These are phyloP conservation scores for Piaya cayana DNA, from an alignment of 2,113 vertebrate species.

Conservation along the genomic window DNA sequence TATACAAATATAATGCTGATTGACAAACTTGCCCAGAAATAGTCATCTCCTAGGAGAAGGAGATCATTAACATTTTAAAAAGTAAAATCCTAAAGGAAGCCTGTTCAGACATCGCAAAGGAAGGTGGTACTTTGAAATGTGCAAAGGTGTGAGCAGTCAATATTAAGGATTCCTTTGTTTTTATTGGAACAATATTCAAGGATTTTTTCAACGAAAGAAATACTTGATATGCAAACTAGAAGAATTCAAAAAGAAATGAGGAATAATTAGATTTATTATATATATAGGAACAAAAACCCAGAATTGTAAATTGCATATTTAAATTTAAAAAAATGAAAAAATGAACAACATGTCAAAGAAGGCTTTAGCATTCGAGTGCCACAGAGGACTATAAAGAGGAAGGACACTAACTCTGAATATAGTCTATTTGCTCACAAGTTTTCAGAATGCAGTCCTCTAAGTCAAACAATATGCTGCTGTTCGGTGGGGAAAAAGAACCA, in stretches of 20 bases:
- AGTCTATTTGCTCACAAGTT: slow-evolving; percentile 5
- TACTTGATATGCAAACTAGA: slow-evolving; percentile 60
- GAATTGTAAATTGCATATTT: slow-evolving; percentile 58
- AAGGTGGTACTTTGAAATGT: slow-evolving; percentile 54
- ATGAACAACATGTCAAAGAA: slow-evolving; percentile 10
- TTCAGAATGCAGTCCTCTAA: background rate
- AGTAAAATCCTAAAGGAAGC: slow-evolving; percentile 32
- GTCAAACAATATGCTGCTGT: background rate
- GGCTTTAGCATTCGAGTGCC: background rate
- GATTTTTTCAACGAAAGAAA: slow-evolving; percentile 6
- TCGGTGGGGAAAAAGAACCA: background rate
- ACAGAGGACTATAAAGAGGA: slow-evolving; percentile 7
- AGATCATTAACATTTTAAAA: slow-evolving; percentile 66
- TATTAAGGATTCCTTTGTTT: slow-evolving; percentile 58
- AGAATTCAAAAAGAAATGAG: slow-evolving; percentile 25
- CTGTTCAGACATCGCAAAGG: background rate
- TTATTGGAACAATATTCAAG: slow-evolving; percentile 55
- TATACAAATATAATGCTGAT: slow-evolving; percentile 59
- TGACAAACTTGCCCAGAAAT: slow-evolving; percentile 61
- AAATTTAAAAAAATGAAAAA: slow-evolving; percentile 26
- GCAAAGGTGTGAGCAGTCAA: slow-evolving; percentile 30
- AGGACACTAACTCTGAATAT: slow-evolving; percentile 6
- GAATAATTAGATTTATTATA: slow-evolving; percentile 62
- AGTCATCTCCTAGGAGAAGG: slow-evolving; percentile 30
- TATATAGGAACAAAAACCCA: slow-evolving; percentile 30